Percentiles rank a stretch among this genome's conserved stretches.
Conservation (phyloP, 2,888 invertebrate species). For the Campoletis raptor region DNA sequence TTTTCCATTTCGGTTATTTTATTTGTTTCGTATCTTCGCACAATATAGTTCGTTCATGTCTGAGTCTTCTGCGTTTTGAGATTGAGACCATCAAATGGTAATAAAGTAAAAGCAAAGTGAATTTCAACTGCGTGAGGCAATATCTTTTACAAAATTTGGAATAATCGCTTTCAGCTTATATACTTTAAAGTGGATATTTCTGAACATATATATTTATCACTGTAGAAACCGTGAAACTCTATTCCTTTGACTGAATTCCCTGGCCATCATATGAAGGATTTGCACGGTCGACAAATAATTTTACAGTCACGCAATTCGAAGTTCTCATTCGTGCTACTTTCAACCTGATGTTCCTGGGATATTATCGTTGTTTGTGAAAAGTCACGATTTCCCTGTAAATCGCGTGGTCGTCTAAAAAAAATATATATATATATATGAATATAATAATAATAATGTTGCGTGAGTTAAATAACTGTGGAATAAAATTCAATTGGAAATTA, state of each 20-base stretch:
- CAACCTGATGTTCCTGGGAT: conserved; percentile 26
- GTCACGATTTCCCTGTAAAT: conserved; percentile 43
- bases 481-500: conserved; percentile 29
- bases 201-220: conserved; percentile 5
- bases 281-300: conserved; percentile 43
- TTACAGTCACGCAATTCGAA: conserved; percentile 49
- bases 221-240: conserved; percentile 7
- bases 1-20: neutral
- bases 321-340: conserved; percentile 38
- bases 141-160: neutral
- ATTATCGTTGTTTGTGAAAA: conserved; percentile 49
- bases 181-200: neutral
- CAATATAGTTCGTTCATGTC: neutral
- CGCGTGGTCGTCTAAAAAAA: conserved; percentile 44
- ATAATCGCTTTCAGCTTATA: neutral
- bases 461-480: conserved; percentile 23
- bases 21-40: neutral
- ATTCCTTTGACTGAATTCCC: conserved; percentile 18
- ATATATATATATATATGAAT: too few relatives aligned
- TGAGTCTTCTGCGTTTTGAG: neutral
- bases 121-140: neutral
- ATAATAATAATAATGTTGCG: conserved; percentile 13
- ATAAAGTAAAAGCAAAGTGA: neutral
- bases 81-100: neutral
- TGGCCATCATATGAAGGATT: conserved; percentile 4